Evolutionary conservation across 2,113 vertebrate genomes (phyloP).

Genomic region (Brachypteracias leptosomus): DNA sequence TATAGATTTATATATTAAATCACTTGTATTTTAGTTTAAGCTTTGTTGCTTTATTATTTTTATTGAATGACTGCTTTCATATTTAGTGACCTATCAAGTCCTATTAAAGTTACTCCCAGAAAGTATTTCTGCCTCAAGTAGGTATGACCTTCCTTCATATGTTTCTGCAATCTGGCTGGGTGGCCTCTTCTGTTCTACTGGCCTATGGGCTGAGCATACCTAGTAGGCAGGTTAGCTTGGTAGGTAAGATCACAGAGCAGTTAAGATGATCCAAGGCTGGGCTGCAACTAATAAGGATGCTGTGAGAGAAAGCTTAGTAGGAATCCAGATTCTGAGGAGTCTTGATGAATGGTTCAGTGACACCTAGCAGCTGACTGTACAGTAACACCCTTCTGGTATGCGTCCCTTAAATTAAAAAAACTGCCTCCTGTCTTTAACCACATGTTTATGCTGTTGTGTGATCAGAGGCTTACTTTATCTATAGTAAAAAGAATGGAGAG

Average conservation of each 20-base stretch:
- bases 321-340: not conserved
- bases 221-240: not conserved
- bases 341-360: not conserved
- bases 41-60: not conserved
- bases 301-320: not conserved
- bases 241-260: not conserved
- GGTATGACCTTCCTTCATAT: not conserved
- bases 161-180: not conserved
- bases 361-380: not conserved
- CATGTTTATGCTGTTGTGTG: not conserved
- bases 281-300: not conserved
- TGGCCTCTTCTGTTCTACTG: not conserved
- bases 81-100: not conserved
- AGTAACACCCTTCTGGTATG: not conserved
- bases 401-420: not conserved
- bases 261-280: not conserved
- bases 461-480: not conserved
- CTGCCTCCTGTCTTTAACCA: rapidly evolving
- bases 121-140: not conserved
- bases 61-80: not conserved
- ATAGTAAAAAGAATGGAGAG: not conserved
- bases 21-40: not conserved
- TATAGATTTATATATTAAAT: not conserved
- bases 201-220: not conserved
- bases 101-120: not conserved